phyloP scores from a whole-genome alignment of 2,113 vertebrate genomes.

The Eptesicus fuscus region DNA sequence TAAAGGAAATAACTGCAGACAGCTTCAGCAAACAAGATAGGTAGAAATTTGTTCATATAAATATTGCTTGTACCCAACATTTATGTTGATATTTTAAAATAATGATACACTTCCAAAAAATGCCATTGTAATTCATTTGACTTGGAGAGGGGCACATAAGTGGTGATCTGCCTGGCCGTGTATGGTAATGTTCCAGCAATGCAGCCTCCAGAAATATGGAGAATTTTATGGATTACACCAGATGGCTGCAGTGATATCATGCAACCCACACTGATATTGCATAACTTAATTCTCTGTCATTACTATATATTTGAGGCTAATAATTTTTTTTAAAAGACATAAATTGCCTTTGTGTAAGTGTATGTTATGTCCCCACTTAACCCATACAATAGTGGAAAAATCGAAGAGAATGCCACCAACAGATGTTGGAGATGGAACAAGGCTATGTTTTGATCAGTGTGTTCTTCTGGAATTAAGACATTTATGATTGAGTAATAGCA shows the following conservation, averaged over 20 bases:
- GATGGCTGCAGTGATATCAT: background rate
- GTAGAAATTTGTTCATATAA: background rate
- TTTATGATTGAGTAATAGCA: slow-evolving; percentile 15
- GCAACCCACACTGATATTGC: background rate
- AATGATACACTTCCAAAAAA: background rate
- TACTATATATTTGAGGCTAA: slow-evolving; percentile 8
- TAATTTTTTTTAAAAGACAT: background rate
- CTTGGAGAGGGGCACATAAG: background rate
- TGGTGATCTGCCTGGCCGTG: background rate
- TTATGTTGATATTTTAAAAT: background rate
- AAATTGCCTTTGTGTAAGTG: slow-evolving; percentile 33
- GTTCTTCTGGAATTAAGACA: slow-evolving; percentile 45
- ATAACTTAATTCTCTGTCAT: slow-evolving; percentile 7
- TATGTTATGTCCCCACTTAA: background rate
- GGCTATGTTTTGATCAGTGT: background rate
- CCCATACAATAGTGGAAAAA: background rate
- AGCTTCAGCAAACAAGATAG: background rate
- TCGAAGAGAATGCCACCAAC: background rate
- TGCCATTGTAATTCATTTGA: background rate
- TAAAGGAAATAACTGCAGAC: background rate
- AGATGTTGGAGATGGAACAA: slow-evolving; percentile 29
- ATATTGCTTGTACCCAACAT: background rate
- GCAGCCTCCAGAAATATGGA: background rate
- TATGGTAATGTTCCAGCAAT: background rate
- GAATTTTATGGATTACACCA: background rate